A percentile compares a stretch with the other conserved stretches of the same genome.
Conservation (phyloP, 2,797 vertebrate species). For the Smutsia temminckii region DNA sequence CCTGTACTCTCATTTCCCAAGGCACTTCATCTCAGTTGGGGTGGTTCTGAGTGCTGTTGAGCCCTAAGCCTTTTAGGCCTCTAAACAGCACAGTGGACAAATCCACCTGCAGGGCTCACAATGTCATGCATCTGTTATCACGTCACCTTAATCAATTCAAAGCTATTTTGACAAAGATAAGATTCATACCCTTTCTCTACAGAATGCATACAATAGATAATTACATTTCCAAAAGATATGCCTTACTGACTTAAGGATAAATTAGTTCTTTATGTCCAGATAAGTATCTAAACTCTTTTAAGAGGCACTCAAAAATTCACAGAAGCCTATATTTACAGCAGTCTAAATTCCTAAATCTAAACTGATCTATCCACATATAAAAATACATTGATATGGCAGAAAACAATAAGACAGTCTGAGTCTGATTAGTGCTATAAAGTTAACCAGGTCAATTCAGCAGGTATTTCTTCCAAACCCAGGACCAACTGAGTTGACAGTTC, state of each 20-base stretch:
- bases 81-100: background rate
- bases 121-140: background rate
- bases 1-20: background rate
- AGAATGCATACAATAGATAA: background rate
- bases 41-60: background rate
- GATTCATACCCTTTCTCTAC: background rate
- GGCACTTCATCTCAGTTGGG: background rate
- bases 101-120: background rate
- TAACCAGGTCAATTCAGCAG: background rate
- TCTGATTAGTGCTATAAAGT: background rate
- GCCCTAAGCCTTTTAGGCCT: background rate
- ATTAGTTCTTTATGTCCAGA: conserved; percentile 13
- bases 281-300: background rate
- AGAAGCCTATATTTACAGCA: background rate
- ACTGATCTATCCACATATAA: background rate
- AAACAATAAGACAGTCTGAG: background rate
- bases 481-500: background rate
- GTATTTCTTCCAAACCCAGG: background rate
- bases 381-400: background rate
- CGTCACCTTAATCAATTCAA: background rate
- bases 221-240: background rate
- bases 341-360: background rate
- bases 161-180: background rate
- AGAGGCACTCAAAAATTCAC: background rate
- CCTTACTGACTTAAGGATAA: background rate